These are phyloP conservation scores for Phalloptychus januarius DNA, from an alignment of 2,797 vertebrate genomes.

Conservation along the genomic window DNA sequence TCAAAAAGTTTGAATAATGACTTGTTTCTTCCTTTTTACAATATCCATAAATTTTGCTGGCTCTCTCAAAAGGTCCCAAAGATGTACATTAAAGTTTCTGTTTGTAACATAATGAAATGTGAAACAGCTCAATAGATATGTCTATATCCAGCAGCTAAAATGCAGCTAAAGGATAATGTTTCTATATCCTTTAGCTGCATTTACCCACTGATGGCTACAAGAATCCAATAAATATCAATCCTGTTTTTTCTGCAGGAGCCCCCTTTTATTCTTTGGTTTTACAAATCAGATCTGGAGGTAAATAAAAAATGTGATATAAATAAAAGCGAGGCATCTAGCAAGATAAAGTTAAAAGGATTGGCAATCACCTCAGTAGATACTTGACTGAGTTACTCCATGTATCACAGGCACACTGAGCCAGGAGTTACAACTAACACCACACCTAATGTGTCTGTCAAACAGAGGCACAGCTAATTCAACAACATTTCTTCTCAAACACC, in stretches of 20 bases:
- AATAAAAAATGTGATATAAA: not conserved
- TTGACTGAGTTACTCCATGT: not conserved
- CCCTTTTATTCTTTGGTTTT: not conserved
- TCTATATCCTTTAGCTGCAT: not conserved
- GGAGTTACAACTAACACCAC: not conserved
- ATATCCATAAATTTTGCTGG: not conserved
- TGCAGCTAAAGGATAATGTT: no score
- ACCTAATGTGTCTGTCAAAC: slow-evolving; percentile 13
- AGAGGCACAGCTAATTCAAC: slow-evolving; percentile 31
- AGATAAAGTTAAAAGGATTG: not conserved
- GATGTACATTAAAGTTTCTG: not conserved
- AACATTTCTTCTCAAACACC: slow-evolving; percentile 30
- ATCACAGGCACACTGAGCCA: not conserved
- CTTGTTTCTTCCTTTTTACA: not conserved
- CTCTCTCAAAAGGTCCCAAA: not conserved
- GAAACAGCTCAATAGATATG: not conserved
- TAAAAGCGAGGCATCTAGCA: not conserved
- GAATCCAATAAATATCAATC: not conserved
- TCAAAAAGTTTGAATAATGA: not conserved
- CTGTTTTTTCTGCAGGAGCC: not conserved
- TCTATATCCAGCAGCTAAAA: no score
- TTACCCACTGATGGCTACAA: not conserved
- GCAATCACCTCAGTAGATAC: not conserved
- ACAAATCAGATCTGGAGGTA: not conserved
- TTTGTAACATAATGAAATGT: not conserved